Evolutionary conservation across 2,888 invertebrate genomes (phyloP).

Genomic region (Smittia aterrima): DNA sequence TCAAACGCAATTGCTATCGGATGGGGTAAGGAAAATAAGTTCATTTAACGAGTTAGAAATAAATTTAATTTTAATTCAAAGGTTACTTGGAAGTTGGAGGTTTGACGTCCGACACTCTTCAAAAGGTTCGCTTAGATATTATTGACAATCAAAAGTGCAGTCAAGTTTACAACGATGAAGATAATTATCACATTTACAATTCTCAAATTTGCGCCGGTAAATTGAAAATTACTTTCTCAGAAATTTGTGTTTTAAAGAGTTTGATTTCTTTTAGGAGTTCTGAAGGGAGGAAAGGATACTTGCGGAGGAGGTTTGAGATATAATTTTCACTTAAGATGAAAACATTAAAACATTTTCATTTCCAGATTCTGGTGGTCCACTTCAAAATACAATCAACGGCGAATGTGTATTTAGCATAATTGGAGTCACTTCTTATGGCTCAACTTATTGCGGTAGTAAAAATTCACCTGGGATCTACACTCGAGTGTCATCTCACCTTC

Average conservation of each 20-base stretch:
- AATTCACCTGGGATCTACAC: constrained; percentile 7
- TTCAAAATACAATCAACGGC: constrained; percentile 46
- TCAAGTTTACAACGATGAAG: constrained; percentile 46
- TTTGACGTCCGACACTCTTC: constrained; percentile 49
- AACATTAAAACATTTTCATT: too few relatives aligned
- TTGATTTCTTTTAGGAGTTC: constrained; percentile 47
- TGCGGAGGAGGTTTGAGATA: constrained; percentile 44
- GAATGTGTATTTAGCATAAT: neutral
- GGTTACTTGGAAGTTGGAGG: constrained; percentile 48
- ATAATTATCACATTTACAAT: constrained; percentile 50
- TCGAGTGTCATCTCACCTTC: neutral
- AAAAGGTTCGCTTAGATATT: constrained; percentile 52
- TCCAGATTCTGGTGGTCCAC: constrained; percentile 47
- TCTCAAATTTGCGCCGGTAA: constrained; percentile 47
- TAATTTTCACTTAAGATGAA: too few relatives aligned
- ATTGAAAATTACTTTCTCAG: constrained; percentile 45
- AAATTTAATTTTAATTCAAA: neutral
- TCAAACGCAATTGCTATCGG: constrained; percentile 16
- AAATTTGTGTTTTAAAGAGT: constrained; percentile 43
- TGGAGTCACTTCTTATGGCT: neutral
- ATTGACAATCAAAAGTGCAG: constrained; percentile 49
- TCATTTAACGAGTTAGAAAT: neutral
- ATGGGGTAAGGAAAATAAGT: constrained; percentile 19
- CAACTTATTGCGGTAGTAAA: neutral
- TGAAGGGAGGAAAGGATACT: constrained; percentile 52